Evolutionary conservation across 37 sponge, comb jelly and placozoan species (phyloP).

Genomic region (Spongilla lacustris): DNA sequence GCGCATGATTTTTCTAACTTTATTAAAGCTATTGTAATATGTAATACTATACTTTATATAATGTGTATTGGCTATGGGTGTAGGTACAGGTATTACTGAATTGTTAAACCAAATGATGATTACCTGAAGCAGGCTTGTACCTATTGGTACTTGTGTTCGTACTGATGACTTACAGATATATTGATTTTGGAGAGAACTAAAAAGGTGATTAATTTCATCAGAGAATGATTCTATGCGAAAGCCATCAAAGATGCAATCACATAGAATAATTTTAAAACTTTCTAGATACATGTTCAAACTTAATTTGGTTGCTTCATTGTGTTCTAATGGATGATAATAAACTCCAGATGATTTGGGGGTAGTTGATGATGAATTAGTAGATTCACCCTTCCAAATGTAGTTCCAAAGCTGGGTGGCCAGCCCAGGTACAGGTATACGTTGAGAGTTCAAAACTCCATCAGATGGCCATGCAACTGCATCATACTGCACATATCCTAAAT

Average conservation of each 20-base stretch:
- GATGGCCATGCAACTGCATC: not conserved
- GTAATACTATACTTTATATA: no score
- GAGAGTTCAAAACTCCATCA: not conserved
- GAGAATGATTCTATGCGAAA: not conserved
- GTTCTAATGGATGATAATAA: not conserved
- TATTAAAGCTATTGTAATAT: no score
- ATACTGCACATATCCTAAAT: not conserved
- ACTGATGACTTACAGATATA: not conserved
- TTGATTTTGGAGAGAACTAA: not conserved
- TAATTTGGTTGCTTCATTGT: not conserved
- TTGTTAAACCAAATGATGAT: not conserved
- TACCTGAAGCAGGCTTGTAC: not conserved
- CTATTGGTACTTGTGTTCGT: not conserved
- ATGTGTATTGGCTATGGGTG: no score
- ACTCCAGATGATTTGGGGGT: not conserved
- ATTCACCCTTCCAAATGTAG: no score
- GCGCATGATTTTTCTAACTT: no score
- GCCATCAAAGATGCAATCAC: not conserved
- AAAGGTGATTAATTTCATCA: not conserved
- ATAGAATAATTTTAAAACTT: not conserved
- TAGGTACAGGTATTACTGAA: no score
- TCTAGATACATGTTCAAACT: not conserved
- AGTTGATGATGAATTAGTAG: not conserved
- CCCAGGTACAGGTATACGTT: not conserved
- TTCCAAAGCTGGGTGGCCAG: no score